Percentiles rank a stretch among this genome's conserved stretches.
phyloP scores from a whole-genome alignment of 1,140 invertebrate genomes.

The Triops cancriformis region DNA sequence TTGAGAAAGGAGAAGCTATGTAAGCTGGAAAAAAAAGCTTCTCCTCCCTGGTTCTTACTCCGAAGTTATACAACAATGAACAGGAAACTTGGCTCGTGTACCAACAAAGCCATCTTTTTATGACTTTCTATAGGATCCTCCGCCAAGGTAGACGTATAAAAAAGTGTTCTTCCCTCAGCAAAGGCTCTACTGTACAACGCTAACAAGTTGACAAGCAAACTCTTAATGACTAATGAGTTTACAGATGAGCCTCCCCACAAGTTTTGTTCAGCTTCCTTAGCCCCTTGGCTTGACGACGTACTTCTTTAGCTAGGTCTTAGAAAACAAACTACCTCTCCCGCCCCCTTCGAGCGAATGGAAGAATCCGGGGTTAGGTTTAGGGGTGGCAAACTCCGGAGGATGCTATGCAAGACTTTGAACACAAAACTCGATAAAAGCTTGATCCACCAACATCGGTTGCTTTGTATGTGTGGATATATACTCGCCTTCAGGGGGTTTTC shows the following conservation, averaged over 20 bases:
- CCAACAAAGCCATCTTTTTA: no score
- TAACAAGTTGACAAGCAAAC: slow-evolving; percentile 4
- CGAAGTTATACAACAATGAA: no score
- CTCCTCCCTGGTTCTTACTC: no score
- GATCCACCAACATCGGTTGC: not conserved
- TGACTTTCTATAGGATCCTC: no score
- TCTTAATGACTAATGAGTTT: slow-evolving; percentile 14
- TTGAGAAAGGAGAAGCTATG: no score
- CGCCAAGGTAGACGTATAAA: no score
- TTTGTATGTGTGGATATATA: not conserved
- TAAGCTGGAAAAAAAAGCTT: no score
- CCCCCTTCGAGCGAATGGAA: not conserved
- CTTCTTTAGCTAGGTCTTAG: no score
- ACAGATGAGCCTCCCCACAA: not conserved
- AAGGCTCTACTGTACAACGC: not conserved
- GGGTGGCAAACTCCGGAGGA: not conserved
- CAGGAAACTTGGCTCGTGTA: no score
- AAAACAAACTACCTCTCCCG: not conserved
- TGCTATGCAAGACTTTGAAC: not conserved
- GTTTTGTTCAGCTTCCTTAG: not conserved
- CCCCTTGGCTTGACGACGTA: no score
- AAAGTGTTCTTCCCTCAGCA: no score
- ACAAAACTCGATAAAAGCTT: slow-evolving; percentile 10
- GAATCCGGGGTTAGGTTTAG: not conserved
- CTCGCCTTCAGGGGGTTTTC: not conserved